phyloP scores from a whole-genome alignment of 1,140 invertebrate species.

The Saccostrea glomerata region DNA sequence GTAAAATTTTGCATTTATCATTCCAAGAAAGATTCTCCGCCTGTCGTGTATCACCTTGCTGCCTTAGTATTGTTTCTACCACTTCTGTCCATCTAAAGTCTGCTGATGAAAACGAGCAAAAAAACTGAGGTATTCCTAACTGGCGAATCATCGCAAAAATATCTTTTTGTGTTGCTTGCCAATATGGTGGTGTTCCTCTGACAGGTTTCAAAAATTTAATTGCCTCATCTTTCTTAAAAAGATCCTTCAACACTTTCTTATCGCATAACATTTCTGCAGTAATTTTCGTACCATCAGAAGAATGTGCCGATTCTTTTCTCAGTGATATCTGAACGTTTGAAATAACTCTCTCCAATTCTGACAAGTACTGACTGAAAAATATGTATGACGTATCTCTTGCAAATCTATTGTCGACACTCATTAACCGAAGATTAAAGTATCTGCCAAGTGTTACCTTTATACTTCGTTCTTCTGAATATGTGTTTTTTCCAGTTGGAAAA shows the following conservation, averaged over 20 bases:
- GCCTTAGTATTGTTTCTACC: constrained; percentile 41
- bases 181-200: constrained; percentile 53
- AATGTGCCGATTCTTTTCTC: constrained; percentile 7
- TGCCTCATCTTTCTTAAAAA: constrained; percentile 57
- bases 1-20: constrained; percentile 33
- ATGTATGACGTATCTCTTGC: constrained; percentile 42
- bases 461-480: constrained; percentile 37
- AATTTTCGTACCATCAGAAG: constrained; percentile 34
- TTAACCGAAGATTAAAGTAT: constrained; percentile 36
- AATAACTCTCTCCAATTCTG: background rate
- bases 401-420: constrained; percentile 41
- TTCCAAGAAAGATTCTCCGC: constrained; percentile 31
- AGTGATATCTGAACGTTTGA: constrained; percentile 33
- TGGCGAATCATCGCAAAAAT: constrained; percentile 47
- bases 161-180: too few relatives aligned
- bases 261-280: constrained; percentile 38
- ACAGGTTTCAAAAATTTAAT: constrained; percentile 54
- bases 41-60: constrained; percentile 42
- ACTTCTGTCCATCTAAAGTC: constrained; percentile 56
- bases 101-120: constrained; percentile 58
- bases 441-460: constrained; percentile 20
- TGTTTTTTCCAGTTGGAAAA: constrained; percentile 46
- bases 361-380: constrained; percentile 44
- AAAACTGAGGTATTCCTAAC: constrained; percentile 53
- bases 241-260: constrained; percentile 9